Base-by-base conservation (phyloP, 2,888 invertebrate genomes). In the Drosophila paracracens region DNA sequence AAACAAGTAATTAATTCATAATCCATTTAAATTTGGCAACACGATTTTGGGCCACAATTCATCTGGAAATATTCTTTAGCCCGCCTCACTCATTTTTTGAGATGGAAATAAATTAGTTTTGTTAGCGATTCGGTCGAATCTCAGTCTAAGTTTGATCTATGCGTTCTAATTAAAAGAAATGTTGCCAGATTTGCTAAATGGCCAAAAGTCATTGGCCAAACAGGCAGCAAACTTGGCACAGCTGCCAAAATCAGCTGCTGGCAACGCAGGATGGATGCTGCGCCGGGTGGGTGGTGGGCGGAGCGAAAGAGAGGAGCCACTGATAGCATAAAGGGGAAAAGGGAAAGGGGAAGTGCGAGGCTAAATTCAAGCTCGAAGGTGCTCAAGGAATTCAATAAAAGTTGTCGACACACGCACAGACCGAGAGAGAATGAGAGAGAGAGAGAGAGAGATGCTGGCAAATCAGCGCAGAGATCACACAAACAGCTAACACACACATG, bases 401-500 rank as follows among this genome's bases (percentile, higher is more conserved):
- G 63, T 81, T 77, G 77, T 76, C 70, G 76, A 79, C 54, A 29
- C 43, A 60, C 46, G 62, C 48, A 57, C 46, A 71, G 54, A 62
- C 36, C 38, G 13, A 52, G 48, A 65, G 16, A 52, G 40, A 70
- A 38, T 35, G 43, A 61, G 33, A 62, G 36, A 53, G 16, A 52
- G 35, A 70, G 36, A 63, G 36, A 51, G 40, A 64, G 10, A 57
- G 33, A 60, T 50, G 6, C 50, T 54, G 65, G 62, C 66, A 81
- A 88, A 88, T 86, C 88, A 81, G 82, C 80, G 88, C 86, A 80
- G 74, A 88, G 86, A 86, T 85, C 86, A 71, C 66, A 68, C 70
- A 65, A 53, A 63, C 63, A 33, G 43, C 21, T 21, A 46, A 21
- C 7, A 1, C 43, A 13, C 13, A 13, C 13, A 25, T 63, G 61